These are phyloP conservation scores for Rhabditoides inermis DNA, from an alignment of 2,888 invertebrate genomes.

Conservation along the genomic window DNA sequence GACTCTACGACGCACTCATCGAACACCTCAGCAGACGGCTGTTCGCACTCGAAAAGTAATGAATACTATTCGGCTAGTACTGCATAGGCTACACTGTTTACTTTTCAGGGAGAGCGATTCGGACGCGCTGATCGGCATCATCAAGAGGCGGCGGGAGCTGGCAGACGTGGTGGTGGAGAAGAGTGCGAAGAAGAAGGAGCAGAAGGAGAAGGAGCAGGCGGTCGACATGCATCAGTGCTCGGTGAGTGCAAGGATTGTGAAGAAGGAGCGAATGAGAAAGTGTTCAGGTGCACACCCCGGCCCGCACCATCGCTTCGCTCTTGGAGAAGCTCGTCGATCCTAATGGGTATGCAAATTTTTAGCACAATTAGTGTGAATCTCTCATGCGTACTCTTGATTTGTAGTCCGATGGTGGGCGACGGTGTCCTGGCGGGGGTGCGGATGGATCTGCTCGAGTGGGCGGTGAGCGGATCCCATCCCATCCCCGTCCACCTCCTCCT, in stretches of 20 bases:
- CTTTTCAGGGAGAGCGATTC: slow-evolving; percentile 8
- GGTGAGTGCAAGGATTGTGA: too few relatives aligned
- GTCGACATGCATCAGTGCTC: too few relatives aligned
- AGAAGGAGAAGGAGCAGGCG: slow-evolving; percentile 1
- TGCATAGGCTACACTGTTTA: background rate
- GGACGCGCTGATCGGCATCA: slow-evolving; percentile 14
- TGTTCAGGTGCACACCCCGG: background rate
- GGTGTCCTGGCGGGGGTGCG: too few relatives aligned
- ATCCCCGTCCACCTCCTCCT: too few relatives aligned
- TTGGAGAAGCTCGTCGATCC: slow-evolving; percentile 4
- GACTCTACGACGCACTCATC: slow-evolving; percentile 27
- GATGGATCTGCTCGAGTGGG: too few relatives aligned
- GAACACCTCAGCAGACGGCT: slow-evolving; percentile 29
- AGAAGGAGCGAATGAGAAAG: too few relatives aligned
- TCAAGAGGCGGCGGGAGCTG: slow-evolving; percentile 17
- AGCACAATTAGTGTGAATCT: too few relatives aligned
- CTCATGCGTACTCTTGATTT: too few relatives aligned
- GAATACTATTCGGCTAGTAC: background rate
- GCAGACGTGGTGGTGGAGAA: slow-evolving; percentile 11
- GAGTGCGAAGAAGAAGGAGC: slow-evolving; percentile 1
- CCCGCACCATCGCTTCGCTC: slow-evolving; percentile 3
- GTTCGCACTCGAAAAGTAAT: slow-evolving; percentile 7
- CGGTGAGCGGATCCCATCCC: too few relatives aligned
- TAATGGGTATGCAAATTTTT: too few relatives aligned
- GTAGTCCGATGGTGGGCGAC: too few relatives aligned